phyloP scores from a whole-genome alignment of 2,888 invertebrate species.

The Drosophila lacicola region DNA sequence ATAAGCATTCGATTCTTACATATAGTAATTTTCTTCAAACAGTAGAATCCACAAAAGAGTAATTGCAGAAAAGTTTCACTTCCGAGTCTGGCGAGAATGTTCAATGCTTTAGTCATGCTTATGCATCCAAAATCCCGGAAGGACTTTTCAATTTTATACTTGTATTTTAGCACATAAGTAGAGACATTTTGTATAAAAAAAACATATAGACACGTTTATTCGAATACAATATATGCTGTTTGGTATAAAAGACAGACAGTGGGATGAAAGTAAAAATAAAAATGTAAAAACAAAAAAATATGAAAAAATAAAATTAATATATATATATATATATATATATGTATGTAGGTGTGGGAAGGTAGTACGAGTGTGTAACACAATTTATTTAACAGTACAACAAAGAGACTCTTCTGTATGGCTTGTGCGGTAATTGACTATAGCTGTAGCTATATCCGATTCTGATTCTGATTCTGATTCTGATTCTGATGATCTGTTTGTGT shows the following conservation, averaged over 20 bases:
- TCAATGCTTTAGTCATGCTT: too few relatives aligned
- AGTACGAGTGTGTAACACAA: slow-evolving; percentile 40
- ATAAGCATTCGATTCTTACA: too few relatives aligned
- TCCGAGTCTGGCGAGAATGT: too few relatives aligned
- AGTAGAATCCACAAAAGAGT: too few relatives aligned
- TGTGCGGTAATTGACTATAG: slow-evolving; percentile 12
- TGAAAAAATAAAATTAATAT: slow-evolving; percentile 10
- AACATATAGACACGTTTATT: slow-evolving; percentile 70
- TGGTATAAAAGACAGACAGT: slow-evolving; percentile 65
- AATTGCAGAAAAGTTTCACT: too few relatives aligned
- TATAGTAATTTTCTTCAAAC: too few relatives aligned
- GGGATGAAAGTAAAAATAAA: slow-evolving; percentile 43
- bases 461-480: slow-evolving; percentile 15
- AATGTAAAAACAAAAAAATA: slow-evolving; percentile 13
- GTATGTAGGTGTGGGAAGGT: slow-evolving; percentile 11
- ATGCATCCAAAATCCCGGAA: too few relatives aligned
- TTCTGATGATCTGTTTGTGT: slow-evolving; percentile 26
- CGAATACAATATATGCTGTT: slow-evolving; percentile 63
- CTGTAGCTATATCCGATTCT: slow-evolving; percentile 13
- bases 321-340: background rate
- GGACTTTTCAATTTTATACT: too few relatives aligned
- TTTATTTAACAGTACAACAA: slow-evolving; percentile 59
- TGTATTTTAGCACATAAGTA: background rate
- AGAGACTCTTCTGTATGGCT: slow-evolving; percentile 54
- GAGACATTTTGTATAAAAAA: slow-evolving; percentile 43